Conservation (phyloP, 2,113 vertebrate genomes). For the Rhinogobius similis region DNA sequence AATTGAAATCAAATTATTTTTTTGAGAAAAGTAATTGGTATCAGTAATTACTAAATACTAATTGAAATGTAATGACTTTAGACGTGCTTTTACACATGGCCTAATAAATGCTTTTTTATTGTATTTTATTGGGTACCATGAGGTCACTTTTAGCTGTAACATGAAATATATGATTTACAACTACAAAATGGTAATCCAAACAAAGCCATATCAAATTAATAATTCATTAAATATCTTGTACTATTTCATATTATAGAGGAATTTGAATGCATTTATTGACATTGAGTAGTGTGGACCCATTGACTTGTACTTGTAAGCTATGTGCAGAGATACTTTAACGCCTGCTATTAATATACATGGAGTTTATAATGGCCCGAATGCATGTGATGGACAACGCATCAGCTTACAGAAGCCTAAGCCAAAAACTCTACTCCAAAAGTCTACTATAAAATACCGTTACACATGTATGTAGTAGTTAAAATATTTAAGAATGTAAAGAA, state of each 20-base stretch:
- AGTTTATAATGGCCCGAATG: not conserved
- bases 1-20: too few relatives aligned
- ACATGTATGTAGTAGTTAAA: not conserved
- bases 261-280: not conserved
- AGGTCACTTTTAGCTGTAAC: too few relatives aligned
- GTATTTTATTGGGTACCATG: too few relatives aligned
- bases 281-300: not conserved
- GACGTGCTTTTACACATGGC: too few relatives aligned
- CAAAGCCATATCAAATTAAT: too few relatives aligned
- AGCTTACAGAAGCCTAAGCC: not conserved
- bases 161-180: too few relatives aligned
- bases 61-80: not conserved
- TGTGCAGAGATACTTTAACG: constrained; percentile 1
- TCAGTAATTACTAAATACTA: not conserved
- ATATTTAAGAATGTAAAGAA: not conserved
- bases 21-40: too few relatives aligned
- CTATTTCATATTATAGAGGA: too few relatives aligned
- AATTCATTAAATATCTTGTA: too few relatives aligned
- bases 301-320: not conserved
- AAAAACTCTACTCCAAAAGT: not conserved
- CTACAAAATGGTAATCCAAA: too few relatives aligned
- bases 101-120: too few relatives aligned
- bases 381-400: not conserved
- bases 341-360: constrained; percentile 12
- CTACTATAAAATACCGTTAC: not conserved